Evolutionary conservation across 2,888 invertebrate genomes (phyloP).

Genomic region (Odontocerum albicorne): DNA sequence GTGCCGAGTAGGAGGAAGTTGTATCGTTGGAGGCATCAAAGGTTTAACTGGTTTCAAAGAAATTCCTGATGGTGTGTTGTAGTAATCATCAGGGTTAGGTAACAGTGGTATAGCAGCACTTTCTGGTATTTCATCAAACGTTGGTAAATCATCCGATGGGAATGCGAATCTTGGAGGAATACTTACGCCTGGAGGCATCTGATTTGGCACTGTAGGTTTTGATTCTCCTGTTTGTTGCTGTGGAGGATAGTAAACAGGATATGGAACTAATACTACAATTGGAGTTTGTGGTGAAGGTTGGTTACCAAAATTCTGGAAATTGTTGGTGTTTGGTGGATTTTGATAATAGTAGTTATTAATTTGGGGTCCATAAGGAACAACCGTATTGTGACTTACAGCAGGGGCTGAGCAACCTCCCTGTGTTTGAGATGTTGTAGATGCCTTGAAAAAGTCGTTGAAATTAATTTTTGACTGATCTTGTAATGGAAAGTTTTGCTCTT

Average conservation of each 20-base stretch:
- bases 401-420: no score
- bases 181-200: no score
- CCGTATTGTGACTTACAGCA: no score
- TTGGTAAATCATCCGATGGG: neutral
- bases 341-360: constrained; percentile 18
- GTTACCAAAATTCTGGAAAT: neutral
- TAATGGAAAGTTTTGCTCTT: no score
- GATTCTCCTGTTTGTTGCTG: neutral
- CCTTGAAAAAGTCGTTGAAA: no score
- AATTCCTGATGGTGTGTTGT: constrained; percentile 9
- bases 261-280: neutral
- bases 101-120: no score
- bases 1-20: neutral
- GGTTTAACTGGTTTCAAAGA: constrained; percentile 1
- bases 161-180: neutral
- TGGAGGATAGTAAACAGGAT: neutral
- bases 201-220: neutral
- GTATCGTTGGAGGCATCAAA: neutral
- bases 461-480: no score
- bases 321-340: neutral
- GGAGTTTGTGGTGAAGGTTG: neutral
- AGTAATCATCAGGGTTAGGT: neutral
- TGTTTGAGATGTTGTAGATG: no score
- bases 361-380: constrained; percentile 17
- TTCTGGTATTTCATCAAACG: neutral